A percentile compares a stretch with the other conserved stretches of the same genome.
These are phyloP conservation scores for Tragelaphus strepsiceros DNA, from an alignment of 2,113 vertebrate genomes.

Conservation along the genomic window DNA sequence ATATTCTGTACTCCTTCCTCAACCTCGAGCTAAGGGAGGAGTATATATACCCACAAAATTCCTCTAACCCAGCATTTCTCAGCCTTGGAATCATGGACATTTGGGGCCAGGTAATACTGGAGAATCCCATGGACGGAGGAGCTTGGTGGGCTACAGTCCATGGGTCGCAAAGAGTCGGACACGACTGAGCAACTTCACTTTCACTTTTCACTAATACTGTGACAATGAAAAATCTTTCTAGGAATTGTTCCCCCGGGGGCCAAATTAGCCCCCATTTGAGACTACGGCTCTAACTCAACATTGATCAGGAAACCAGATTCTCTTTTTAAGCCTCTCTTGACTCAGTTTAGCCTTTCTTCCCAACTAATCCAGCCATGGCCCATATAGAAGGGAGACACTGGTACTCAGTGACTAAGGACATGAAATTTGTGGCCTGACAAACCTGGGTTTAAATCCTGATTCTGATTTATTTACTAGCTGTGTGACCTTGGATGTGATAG, in stretches of 20 bases:
- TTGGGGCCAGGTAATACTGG: neutral
- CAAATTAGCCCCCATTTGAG: neutral
- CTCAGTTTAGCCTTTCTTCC: neutral
- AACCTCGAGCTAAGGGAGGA: neutral
- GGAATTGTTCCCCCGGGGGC: neutral
- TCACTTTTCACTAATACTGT: neutral
- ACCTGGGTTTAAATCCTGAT: neutral
- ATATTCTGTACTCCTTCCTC: neutral
- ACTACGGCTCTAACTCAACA: neutral
- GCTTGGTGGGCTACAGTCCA: too few relatives aligned
- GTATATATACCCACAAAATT: neutral
- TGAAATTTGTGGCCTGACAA: neutral
- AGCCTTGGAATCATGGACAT: neutral
- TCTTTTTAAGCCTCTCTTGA: neutral
- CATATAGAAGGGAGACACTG: neutral
- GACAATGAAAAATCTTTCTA: neutral
- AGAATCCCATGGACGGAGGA: too few relatives aligned
- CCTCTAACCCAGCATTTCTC: neutral
- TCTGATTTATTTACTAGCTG: neutral
- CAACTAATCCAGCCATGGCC: neutral
- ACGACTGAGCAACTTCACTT: too few relatives aligned
- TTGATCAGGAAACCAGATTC: neutral
- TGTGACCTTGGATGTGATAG: neutral
- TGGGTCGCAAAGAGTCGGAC: too few relatives aligned
- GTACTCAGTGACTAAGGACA: neutral